A percentile compares a stretch with the other conserved stretches of the same genome.
phyloP scores from a whole-genome alignment of 2,888 invertebrate species.

The Drosophila macrospina region DNA sequence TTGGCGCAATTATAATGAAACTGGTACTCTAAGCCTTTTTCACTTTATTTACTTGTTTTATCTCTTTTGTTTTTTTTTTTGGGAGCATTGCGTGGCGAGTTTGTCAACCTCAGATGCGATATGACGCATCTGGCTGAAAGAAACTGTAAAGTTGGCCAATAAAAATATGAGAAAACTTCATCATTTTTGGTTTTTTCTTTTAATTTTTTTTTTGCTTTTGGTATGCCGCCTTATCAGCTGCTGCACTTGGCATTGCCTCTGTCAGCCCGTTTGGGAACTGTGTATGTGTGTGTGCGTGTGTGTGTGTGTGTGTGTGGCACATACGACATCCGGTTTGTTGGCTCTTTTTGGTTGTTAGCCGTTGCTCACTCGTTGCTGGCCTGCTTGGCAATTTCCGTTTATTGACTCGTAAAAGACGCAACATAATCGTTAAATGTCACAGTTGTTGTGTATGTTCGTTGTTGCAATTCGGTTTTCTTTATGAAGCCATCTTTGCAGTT shows the following conservation, averaged over 20 bases:
- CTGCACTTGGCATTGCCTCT: constrained; percentile 71
- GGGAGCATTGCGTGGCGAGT: constrained; percentile 67
- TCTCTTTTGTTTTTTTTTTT: constrained; percentile 16
- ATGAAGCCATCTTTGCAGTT: constrained; percentile 30
- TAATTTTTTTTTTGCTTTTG: constrained; percentile 30
- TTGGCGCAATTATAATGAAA: constrained; percentile 69
- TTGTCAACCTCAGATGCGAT: constrained; percentile 66
- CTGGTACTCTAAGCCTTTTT: constrained; percentile 52
- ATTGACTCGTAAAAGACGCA: constrained; percentile 64
- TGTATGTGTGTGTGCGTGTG: no score
- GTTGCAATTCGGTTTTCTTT: constrained; percentile 47
- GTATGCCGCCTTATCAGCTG: constrained; percentile 33
- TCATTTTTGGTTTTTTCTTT: constrained; percentile 28
- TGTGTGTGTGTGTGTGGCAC: constrained; percentile 54
- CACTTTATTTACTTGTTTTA: constrained; percentile 34
- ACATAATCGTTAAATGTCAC: constrained; percentile 59
- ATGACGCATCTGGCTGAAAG: constrained; percentile 55
- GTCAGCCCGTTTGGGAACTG: constrained; percentile 33
- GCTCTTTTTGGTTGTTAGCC: constrained; percentile 42
- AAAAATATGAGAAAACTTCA: constrained; percentile 41
- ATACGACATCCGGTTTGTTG: constrained; percentile 75
- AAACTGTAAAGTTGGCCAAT: constrained; percentile 49
- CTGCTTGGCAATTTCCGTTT: constrained; percentile 70
- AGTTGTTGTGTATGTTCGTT: constrained; percentile 19
- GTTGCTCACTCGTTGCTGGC: constrained; percentile 7